Evolutionary conservation across 2,888 invertebrate species (phyloP), one percentile per base, ranked within the genome.

Genomic region (Prosopocoilus inquinatus): DNA sequence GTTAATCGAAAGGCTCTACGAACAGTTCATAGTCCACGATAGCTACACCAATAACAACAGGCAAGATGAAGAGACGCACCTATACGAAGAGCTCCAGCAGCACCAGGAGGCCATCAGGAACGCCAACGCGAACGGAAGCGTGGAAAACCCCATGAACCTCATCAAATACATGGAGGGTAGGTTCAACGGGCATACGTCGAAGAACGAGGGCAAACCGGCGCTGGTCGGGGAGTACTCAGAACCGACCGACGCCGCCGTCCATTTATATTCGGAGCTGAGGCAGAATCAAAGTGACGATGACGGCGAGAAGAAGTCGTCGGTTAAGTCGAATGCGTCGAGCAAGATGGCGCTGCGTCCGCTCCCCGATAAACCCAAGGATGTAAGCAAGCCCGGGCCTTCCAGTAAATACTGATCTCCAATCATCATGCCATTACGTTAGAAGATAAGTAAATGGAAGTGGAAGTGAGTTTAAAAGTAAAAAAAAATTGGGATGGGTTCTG

Each of bases 1-100:
- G 73, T 87, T 88, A 80, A 90, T 90, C 57, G 89, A 90, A 69
- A 86, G 88, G 66, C 77, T 89, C 4, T 89, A 89, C 67, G 89
- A 88, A 72, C 80, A 88, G 49, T 87, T 89, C 46, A 87, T 88
- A 70, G 83, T 87, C 2, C 87, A 87, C 67, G 87, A 88, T 65
- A 84, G 81, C 59, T 84, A 84, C 64, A 84, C 84, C 64, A 82
- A 83, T 59, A 79, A 80, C 55, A 78, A 79, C 59, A 72, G 78
- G 59, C 72, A 74, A 65, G 74, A 76, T 9, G 76, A 77, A 59
- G 76, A 77, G 59, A 72, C 73, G 39, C 77, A 78, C 63, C 61
- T 78, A 28, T 78, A 78, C 55, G 78, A 78, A 65, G 78, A 78
- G 63, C 86, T 87, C 68, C 80, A 88, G 57, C 66, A 65, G 41